phyloP scores from a whole-genome alignment of 92 coral and sea anemone species.

The Porites lobata region DNA sequence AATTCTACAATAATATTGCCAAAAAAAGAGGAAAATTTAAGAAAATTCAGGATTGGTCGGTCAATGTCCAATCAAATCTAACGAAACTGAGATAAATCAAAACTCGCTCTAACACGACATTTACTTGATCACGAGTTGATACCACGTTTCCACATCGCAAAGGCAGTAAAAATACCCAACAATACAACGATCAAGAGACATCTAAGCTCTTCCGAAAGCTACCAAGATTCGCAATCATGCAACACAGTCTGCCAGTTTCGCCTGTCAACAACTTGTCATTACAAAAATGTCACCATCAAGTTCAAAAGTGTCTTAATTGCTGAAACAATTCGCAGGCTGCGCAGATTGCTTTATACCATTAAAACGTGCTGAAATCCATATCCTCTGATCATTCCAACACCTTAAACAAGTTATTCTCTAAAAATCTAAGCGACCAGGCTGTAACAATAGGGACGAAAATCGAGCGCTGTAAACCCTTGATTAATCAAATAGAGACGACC shows the following conservation, averaged over 20 bases:
- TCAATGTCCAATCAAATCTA: slow-evolving; percentile 35
- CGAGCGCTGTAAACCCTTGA: background rate
- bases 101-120: background rate
- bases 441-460: background rate
- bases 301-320: background rate
- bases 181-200: too few species aligned
- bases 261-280: background rate
- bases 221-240: background rate
- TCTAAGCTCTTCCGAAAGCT: background rate
- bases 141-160: background rate
- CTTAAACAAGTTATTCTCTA: too few species aligned
- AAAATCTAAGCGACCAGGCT: background rate
- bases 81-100: background rate
- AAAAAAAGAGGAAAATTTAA: slow-evolving; percentile 17
- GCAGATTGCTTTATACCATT: background rate
- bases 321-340: too few species aligned
- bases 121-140: background rate
- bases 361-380: background rate
- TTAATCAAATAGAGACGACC: background rate
- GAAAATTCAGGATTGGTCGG: slow-evolving; percentile 26
- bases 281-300: too few species aligned
- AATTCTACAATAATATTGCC: background rate
- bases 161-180: too few species aligned
- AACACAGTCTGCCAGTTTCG: background rate
- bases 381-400: background rate